phyloP scores from a whole-genome alignment of 2,888 invertebrate species.

The Celastrina argiolus region DNA sequence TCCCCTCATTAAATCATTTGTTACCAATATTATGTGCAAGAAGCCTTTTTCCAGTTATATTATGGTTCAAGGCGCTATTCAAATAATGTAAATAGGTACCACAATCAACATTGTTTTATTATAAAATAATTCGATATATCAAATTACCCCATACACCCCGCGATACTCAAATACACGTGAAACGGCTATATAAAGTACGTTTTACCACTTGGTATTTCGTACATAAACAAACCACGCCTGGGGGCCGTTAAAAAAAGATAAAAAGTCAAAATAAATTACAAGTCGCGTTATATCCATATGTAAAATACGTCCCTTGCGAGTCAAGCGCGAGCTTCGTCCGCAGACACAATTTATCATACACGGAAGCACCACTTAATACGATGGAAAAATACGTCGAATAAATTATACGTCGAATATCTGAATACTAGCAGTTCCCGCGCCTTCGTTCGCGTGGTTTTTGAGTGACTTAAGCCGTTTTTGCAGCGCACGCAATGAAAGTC shows the following conservation, averaged over 20 bases:
- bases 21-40: no score
- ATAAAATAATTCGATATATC: no score
- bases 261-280: conserved; percentile 10
- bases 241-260: conserved; percentile 18
- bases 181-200: neutral
- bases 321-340: neutral
- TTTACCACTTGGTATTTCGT: conserved; percentile 14
- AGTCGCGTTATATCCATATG: conserved; percentile 4
- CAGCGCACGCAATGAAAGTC: no score
- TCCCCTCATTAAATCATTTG: no score
- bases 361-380: conserved; percentile 9
- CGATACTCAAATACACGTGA: neutral
- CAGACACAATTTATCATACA: conserved; percentile 3
- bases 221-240: conserved; percentile 14
- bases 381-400: conserved; percentile 9
- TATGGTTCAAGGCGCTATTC: no score
- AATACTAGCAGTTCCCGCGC: no score
- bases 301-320: conserved; percentile 1
- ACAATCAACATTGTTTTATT: no score
- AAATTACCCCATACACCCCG: neutral
- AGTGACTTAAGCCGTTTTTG: no score
- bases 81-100: no score
- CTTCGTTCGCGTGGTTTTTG: no score
- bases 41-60: no score
- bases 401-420: neutral